phyloP scores from a whole-genome alignment of 2,888 invertebrate genomes.

The Azorinus chamasolen region DNA sequence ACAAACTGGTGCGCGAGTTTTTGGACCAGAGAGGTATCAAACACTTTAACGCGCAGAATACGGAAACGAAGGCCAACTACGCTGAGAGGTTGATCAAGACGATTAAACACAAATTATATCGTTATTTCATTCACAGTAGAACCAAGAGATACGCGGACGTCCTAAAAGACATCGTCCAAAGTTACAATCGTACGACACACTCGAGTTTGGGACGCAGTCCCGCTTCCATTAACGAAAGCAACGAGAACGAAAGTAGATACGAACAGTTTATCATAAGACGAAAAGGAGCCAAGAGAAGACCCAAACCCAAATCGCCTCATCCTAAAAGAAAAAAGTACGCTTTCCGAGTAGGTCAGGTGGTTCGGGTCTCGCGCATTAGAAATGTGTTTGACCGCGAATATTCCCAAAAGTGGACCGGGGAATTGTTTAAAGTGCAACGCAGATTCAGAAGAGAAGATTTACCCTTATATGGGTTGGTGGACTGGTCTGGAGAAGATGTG shows the following conservation, averaged over 20 bases:
- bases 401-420: slow-evolving; percentile 42
- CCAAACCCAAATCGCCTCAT: neutral
- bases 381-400: slow-evolving; percentile 20
- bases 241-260: neutral
- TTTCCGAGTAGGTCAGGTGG: slow-evolving; percentile 32
- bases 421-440: slow-evolving; percentile 20
- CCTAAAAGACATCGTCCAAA: neutral
- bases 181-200: neutral
- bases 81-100: slow-evolving; percentile 34
- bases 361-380: slow-evolving; percentile 41
- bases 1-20: slow-evolving; percentile 18
- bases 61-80: slow-evolving; percentile 31
- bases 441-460: slow-evolving; percentile 25
- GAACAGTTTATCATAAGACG: neutral
- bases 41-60: slow-evolving; percentile 7
- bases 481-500: slow-evolving; percentile 28
- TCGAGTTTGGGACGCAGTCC: neutral
- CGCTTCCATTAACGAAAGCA: neutral
- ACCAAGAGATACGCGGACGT: neutral
- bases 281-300: neutral
- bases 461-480: slow-evolving; percentile 28
- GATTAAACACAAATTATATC: slow-evolving; percentile 6
- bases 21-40: slow-evolving; percentile 12
- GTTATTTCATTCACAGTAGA: slow-evolving; percentile 18
- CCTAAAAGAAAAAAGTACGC: slow-evolving; percentile 1